Percentiles rank a stretch among this genome's conserved stretches.
Evolutionary conservation across 2,113 vertebrate genomes (phyloP).

Genomic region (Bufo bufo): DNA sequence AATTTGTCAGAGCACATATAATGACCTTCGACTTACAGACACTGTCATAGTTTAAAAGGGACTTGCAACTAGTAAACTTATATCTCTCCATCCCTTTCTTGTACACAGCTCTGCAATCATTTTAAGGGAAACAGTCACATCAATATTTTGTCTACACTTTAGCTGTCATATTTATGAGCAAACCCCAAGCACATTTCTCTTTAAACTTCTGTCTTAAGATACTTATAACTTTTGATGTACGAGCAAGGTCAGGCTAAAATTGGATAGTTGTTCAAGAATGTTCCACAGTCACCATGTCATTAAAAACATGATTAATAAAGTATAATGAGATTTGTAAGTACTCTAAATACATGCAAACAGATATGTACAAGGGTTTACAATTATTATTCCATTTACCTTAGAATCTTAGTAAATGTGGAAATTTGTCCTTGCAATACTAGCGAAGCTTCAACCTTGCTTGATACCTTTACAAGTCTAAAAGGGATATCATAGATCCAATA

Average conservation of each 20-base stretch:
- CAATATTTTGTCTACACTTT: constrained; percentile 42
- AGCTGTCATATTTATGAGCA: constrained; percentile 42
- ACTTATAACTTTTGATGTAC: constrained; percentile 49
- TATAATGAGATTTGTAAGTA: not conserved
- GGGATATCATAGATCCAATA: too few relatives aligned
- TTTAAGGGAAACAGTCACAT: constrained; percentile 22
- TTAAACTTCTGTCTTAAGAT: constrained; percentile 24
- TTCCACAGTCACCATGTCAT: not conserved
- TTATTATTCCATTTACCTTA: not conserved
- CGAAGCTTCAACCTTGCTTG: too few relatives aligned
- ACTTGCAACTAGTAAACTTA: constrained; percentile 23
- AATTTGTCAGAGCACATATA: constrained; percentile 50
- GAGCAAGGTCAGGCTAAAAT: not conserved
- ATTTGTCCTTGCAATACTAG: too few relatives aligned
- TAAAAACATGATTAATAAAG: not conserved
- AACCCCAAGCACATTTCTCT: constrained; percentile 21
- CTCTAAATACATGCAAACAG: not conserved
- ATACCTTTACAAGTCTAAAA: too few relatives aligned
- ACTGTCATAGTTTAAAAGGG: constrained; percentile 47
- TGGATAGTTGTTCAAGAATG: not conserved
- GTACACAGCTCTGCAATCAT: constrained; percentile 32
- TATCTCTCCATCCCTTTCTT: constrained; percentile 6
- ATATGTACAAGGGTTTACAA: not conserved
- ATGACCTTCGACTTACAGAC: constrained; percentile 51
- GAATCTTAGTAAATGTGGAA: too few relatives aligned